A percentile compares a stretch with the other conserved stretches of the same genome.
Evolutionary conservation across 2,888 invertebrate genomes (phyloP).

Genomic region (Neria commutata): DNA sequence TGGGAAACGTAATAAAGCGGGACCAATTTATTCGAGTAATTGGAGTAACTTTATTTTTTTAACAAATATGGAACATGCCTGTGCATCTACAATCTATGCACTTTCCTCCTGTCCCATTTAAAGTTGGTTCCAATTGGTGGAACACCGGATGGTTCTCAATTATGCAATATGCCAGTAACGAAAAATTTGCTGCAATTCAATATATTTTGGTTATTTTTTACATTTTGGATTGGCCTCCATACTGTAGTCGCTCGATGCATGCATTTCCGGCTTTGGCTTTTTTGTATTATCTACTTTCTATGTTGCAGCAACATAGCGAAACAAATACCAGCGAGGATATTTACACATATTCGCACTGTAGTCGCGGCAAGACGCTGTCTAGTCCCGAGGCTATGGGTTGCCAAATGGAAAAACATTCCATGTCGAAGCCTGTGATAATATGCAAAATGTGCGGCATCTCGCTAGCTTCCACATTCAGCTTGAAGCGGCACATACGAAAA

Average conservation of each 20-base stretch:
- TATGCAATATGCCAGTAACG: too few species aligned
- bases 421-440: constrained; percentile 44
- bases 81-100: too few species aligned
- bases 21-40: too few species aligned
- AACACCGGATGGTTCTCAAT: too few species aligned
- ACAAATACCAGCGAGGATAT: constrained; percentile 52
- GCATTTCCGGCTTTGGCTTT: not conserved
- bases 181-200: too few species aligned
- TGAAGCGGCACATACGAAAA: constrained; percentile 54
- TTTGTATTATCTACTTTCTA: not conserved
- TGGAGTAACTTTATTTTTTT: too few species aligned
- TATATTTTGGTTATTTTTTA: too few species aligned
- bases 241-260: constrained; percentile 54
- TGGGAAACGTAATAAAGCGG: too few species aligned
- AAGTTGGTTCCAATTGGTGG: too few species aligned
- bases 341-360: constrained; percentile 54
- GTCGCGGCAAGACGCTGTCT: constrained; percentile 54
- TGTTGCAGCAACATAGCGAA: constrained; percentile 54
- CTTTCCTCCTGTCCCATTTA: too few species aligned
- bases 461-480: constrained; percentile 47
- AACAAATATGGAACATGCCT: too few species aligned
- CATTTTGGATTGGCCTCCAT: too few species aligned
- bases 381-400: constrained; percentile 47
- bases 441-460: constrained; percentile 53
- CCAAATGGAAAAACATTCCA: constrained; percentile 55